phyloP scores from a whole-genome alignment of 2,888 invertebrate genomes.

The Mesochorus sp. region DNA sequence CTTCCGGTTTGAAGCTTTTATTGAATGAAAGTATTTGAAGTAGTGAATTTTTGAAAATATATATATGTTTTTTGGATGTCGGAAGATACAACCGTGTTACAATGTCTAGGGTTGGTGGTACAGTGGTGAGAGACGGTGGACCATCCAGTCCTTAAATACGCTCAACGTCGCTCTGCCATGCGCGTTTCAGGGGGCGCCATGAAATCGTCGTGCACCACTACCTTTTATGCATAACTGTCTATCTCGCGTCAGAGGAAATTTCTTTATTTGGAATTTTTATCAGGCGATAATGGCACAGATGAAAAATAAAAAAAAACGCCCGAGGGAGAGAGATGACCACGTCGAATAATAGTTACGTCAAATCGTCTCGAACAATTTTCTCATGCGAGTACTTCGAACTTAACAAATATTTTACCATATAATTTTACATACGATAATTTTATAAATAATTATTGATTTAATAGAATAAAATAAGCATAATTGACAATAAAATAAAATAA shows the following conservation, averaged over 20 bases:
- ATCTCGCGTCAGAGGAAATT: conserved; percentile 57
- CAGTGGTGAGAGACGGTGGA: conserved; percentile 74
- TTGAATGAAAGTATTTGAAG: too few relatives aligned
- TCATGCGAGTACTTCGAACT: background rate
- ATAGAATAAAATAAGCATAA: background rate
- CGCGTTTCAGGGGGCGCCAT: conserved; percentile 74
- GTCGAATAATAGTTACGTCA: background rate
- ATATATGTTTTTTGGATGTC: background rate
- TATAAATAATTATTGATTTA: background rate
- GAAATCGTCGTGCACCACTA: conserved; percentile 36
- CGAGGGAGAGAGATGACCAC: background rate
- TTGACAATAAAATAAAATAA: too few relatives aligned
- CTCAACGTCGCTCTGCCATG: conserved; percentile 73
- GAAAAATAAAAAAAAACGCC: background rate
- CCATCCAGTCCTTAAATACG: conserved; percentile 80
- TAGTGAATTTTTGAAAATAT: too few relatives aligned
- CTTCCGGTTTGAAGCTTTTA: background rate
- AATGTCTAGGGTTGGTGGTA: conserved; percentile 70
- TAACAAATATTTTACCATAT: background rate
- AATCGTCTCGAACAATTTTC: background rate
- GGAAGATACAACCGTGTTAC: conserved; percentile 60
- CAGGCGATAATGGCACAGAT: conserved; percentile 56
- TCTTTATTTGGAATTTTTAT: conserved; percentile 69
- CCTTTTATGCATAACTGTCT: conserved; percentile 59
- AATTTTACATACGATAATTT: background rate